Evolutionary conservation across 2,888 invertebrate genomes (phyloP).

Genomic region (Argyra leucocephala): DNA sequence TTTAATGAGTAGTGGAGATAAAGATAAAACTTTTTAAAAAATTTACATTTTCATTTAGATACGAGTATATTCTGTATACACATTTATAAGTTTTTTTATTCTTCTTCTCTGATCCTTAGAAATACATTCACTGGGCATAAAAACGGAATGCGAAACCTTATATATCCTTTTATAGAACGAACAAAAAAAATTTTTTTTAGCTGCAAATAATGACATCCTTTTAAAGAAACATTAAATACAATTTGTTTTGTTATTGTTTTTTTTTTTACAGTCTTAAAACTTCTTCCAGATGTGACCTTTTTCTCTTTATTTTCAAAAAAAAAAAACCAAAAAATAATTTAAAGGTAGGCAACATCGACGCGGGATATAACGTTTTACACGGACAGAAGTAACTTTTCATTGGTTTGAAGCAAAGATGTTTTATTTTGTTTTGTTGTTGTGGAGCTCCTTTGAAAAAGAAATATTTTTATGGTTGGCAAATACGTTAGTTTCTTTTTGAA

Average conservation of each 20-base stretch:
- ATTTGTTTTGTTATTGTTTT: too few relatives aligned
- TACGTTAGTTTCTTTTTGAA: too few relatives aligned
- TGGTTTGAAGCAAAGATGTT: too few relatives aligned
- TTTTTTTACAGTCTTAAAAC: too few relatives aligned
- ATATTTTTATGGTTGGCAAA: too few relatives aligned
- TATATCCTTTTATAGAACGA: background rate
- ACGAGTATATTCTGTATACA: too few relatives aligned
- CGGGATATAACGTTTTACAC: background rate
- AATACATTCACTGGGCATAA: background rate
- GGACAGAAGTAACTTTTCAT: background rate
- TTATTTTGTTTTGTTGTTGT: too few relatives aligned
- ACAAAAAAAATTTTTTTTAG: background rate
- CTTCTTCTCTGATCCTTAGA: background rate
- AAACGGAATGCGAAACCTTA: background rate
- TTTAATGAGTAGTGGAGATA: background rate
- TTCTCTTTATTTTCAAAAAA: background rate
- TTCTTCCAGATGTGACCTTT: constrained; percentile 9
- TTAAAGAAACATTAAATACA: background rate
- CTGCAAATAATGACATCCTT: constrained; percentile 2
- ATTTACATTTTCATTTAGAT: too few relatives aligned
- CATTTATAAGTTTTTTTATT: background rate
- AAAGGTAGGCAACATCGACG: background rate
- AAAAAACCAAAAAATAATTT: background rate
- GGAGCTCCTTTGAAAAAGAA: too few relatives aligned
- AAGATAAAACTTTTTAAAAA: background rate